A percentile compares a stretch with the other conserved stretches of the same genome.
phyloP scores from a whole-genome alignment of 1,140 invertebrate genomes.

The Zaprionus vittiger region DNA sequence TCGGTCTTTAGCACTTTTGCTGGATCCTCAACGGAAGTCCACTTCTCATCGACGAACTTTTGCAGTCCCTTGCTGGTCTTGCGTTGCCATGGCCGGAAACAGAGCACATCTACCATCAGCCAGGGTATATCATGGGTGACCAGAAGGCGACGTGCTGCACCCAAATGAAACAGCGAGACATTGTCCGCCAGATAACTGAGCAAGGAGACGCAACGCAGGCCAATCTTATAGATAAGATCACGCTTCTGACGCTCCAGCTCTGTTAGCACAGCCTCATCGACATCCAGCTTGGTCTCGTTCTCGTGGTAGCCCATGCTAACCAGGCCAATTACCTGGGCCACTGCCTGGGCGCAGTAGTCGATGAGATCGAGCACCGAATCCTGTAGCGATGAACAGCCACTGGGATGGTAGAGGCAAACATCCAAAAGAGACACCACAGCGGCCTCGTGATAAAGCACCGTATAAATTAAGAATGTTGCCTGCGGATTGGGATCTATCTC shows the following conservation, averaged over 20 bases:
- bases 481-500: conserved; percentile 87
- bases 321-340: conserved; percentile 86
- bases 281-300: conserved; percentile 78
- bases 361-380: conserved; percentile 90
- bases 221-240: conserved; percentile 89
- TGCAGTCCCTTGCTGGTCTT: conserved; percentile 85
- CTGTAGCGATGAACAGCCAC: conserved; percentile 88
- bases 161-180: conserved; percentile 87
- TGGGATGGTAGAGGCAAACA: conserved; percentile 90
- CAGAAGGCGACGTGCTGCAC: conserved; percentile 87
- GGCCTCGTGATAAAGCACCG: conserved; percentile 90
- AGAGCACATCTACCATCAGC: conserved; percentile 88
- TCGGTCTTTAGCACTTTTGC: conserved; percentile 88
- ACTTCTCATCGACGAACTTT: conserved; percentile 87
- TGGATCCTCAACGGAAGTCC: conserved; percentile 86
- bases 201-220: conserved; percentile 89
- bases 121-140: conserved; percentile 90
- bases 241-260: conserved; percentile 88
- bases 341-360: conserved; percentile 88
- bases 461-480: conserved; percentile 90
- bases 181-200: conserved; percentile 87
- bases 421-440: conserved; percentile 89
- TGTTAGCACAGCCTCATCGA: conserved; percentile 85
- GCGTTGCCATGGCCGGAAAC: conserved; percentile 89
- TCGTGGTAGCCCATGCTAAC: conserved; percentile 76